Evolutionary conservation across 23 tunicate genomes (phyloP).

Genomic region (Halocynthia roretzi): DNA sequence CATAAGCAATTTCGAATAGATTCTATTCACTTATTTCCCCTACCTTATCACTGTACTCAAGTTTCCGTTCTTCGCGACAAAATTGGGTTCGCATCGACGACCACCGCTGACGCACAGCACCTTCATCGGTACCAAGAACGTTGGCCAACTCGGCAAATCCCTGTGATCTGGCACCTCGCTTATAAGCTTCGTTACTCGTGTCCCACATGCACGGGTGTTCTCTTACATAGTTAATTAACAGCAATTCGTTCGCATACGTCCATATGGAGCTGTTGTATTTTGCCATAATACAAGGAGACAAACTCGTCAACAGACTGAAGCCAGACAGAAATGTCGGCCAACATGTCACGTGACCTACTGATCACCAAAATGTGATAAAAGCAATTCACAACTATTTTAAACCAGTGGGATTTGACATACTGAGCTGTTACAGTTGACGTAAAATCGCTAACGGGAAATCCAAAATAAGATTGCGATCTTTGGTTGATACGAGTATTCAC

Average conservation of each 20-base stretch:
- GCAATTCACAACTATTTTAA: no score
- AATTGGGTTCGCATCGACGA: conserved; percentile 29
- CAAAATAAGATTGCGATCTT: no score
- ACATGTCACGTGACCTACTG: not conserved
- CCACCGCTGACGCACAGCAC: conserved; percentile 26
- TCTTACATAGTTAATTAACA: conserved; percentile 7
- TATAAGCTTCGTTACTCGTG: conserved; percentile 9
- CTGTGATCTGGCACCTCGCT: conserved; percentile 6
- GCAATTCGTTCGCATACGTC: conserved; percentile 13
- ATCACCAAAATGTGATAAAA: no score
- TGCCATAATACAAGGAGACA: no score
- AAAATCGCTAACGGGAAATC: no score
- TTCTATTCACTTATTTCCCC: no score
- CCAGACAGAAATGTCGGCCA: not conserved
- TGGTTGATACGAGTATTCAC: no score
- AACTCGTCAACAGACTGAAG: no score
- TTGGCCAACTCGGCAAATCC: conserved; percentile 13
- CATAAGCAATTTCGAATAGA: no score
- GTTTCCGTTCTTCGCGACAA: conserved; percentile 28
- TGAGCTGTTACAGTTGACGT: no score
- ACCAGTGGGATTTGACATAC: no score
- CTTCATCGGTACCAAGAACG: conserved; percentile 19
- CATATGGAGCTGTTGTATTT: not conserved
- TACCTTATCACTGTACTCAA: not conserved
- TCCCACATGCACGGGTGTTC: conserved; percentile 22